A percentile compares a stretch with the other conserved stretches of the same genome.
phyloP scores from a whole-genome alignment of 2,113 vertebrate species.

The Lepisosteus oculatus region DNA sequence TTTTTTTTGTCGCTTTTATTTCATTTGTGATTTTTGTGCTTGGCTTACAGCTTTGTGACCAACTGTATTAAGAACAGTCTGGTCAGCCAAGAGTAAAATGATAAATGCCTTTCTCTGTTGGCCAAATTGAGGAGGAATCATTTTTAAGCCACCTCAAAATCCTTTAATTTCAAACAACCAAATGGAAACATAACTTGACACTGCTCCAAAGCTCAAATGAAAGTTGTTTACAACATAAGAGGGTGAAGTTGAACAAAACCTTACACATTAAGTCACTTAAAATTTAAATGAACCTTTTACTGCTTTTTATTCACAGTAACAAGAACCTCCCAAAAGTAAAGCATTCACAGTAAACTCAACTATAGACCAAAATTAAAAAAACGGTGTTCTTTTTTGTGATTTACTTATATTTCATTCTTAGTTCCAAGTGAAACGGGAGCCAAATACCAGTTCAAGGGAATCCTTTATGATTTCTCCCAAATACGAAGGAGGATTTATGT shows the following conservation, averaged over 20 bases:
- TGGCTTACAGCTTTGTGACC: too few species aligned
- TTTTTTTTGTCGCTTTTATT: too few species aligned
- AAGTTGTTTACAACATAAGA: constrained; percentile 43
- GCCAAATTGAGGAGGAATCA: too few species aligned
- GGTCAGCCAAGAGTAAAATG: too few species aligned
- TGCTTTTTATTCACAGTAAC: constrained; percentile 32
- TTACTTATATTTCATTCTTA: too few species aligned
- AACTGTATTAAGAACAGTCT: too few species aligned
- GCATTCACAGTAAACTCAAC: constrained; percentile 7
- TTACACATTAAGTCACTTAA: constrained; percentile 32
- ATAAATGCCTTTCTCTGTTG: too few species aligned
- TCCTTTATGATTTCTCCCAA: too few species aligned
- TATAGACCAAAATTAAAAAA: background rate
- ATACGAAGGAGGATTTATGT: too few species aligned
- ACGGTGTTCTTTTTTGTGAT: background rate
- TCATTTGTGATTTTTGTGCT: too few species aligned
- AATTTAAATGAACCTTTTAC: constrained; percentile 43
- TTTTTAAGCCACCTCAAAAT: constrained; percentile 17
- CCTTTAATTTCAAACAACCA: constrained; percentile 56
- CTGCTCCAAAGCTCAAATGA: constrained; percentile 42
- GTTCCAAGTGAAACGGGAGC: too few species aligned
- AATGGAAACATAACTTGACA: constrained; percentile 54
- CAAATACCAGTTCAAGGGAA: too few species aligned
- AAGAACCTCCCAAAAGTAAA: constrained; percentile 14
- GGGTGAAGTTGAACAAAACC: constrained; percentile 36